A percentile compares a stretch with the other conserved stretches of the same genome.
phyloP scores from a whole-genome alignment of 2,113 vertebrate species.

The Myotis yumanensis region DNA sequence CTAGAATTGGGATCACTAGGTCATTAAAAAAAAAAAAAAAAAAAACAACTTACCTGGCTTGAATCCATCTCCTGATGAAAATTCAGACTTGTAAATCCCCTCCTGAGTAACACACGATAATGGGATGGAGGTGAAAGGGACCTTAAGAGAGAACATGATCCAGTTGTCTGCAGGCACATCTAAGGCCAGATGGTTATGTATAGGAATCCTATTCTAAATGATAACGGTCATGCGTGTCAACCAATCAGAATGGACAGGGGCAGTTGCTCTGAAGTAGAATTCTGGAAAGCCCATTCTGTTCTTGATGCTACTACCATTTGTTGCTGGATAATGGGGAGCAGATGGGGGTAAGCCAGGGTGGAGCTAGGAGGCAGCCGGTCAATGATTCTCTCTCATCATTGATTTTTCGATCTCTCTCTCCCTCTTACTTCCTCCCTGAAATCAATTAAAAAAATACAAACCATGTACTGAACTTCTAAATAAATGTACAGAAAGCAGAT shows the following conservation, averaged over 20 bases:
- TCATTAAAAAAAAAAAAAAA: neutral
- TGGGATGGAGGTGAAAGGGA: neutral
- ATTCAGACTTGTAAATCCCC: neutral
- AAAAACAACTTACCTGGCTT: neutral
- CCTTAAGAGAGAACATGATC: neutral
- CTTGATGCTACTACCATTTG: neutral
- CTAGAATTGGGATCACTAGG: no score
- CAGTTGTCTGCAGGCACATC: neutral
- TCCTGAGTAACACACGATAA: neutral
- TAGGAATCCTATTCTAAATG: neutral
- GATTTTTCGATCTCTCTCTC: no score
- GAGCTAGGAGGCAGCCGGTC: no score
- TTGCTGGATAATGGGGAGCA: neutral
- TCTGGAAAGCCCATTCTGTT: neutral
- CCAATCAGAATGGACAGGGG: neutral
- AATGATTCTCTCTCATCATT: no score
- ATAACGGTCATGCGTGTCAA: fast-evolving
- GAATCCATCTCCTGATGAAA: neutral
- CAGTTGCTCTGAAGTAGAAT: neutral
- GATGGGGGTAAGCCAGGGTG: fast-evolving
- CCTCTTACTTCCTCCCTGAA: no score
- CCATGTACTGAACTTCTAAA: neutral
- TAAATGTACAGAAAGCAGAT: neutral
- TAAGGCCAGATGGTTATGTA: neutral
- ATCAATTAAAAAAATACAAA: neutral